A percentile compares a stretch with the other conserved stretches of the same genome.
phyloP scores from a whole-genome alignment of 2,113 vertebrate genomes.

The Sminthopsis crassicaudata region DNA sequence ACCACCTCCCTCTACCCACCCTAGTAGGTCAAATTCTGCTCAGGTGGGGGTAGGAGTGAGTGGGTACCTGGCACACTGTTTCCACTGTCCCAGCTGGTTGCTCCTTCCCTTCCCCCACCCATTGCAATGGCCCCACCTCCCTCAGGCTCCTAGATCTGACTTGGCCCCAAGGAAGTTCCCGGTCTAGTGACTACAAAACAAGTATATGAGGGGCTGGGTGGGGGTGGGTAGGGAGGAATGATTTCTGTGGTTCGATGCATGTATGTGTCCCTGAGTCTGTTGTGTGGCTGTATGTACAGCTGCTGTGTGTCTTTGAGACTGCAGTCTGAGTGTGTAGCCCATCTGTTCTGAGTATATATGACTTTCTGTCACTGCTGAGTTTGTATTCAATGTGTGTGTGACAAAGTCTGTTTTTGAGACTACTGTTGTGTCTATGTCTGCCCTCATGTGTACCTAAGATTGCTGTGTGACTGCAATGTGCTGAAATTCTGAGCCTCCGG shows the following conservation, averaged over 20 bases:
- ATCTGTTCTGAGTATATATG: not conserved
- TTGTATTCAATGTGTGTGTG: not conserved
- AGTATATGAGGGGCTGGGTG: not conserved
- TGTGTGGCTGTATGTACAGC: not conserved
- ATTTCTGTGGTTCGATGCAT: not conserved
- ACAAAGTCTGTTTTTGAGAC: not conserved
- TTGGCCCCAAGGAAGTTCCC: not conserved
- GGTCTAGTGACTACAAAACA: conserved; percentile 8
- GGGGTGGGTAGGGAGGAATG: not conserved
- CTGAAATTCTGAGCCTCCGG: not conserved
- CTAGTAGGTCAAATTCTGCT: not conserved
- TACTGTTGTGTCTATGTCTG: not conserved
- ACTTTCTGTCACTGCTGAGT: not conserved
- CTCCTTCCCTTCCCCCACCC: not conserved
- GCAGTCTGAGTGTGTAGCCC: not conserved
- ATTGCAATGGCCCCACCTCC: not conserved
- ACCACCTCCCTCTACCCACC: not conserved
- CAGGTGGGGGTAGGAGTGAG: not conserved
- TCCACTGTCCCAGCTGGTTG: not conserved
- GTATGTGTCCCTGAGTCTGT: not conserved
- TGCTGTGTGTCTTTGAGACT: not conserved
- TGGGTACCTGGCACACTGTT: not conserved
- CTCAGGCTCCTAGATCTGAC: not conserved
- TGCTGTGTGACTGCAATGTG: not conserved
- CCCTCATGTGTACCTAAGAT: not conserved